Evolutionary conservation across 2,888 invertebrate species (phyloP), one percentile per base, ranked within the genome.

Genomic region (Margaritifera margaritifera): DNA sequence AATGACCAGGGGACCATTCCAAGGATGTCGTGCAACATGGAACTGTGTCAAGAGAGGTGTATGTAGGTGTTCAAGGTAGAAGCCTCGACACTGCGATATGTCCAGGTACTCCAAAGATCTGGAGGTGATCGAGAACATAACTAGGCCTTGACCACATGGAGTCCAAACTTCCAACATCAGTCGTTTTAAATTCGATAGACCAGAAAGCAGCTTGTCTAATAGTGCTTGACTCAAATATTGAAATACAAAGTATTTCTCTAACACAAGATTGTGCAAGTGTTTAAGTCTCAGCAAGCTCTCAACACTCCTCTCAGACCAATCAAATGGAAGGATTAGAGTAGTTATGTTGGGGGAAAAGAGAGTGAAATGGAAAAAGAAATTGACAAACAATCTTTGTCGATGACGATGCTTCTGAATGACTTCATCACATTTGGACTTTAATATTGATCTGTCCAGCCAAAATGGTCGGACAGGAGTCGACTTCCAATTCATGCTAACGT

Each of bases 151-250:
- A 6, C 84, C 86, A 67, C 85, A 86, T 19, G 88, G 87, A 19
- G 87, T 85, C 88, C 88, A 88, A 6, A 89, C 87, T 75, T 89
- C 87, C 50, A 88, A 71, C 76, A 87, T 80, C 42, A 88, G 79
- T 52, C 80, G 77, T 42, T 81, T 72, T 24, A 89, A 76, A 18
- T 71, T 72, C 1, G 84, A 82, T 51, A 86, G 64, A 1, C 80
- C 73, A 20, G 68, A 64, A 51, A 88, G 74, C 20, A 87, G 62
- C 55, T 74, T 68, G 65, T 85, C 84, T 31, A 89, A 66, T 25
- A 80, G 69, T 19, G 75, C 69, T 75, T 88, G 88, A 57, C 80
- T 76, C 53, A 88, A 69, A 61, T 69, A 80, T 74, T 87, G 85
- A 76, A 85, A 84, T 54, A 86, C 85, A 74, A 83, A 86, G 70